Evolutionary conservation across 2,113 vertebrate species (phyloP).

Genomic region (Perccottus glenii): DNA sequence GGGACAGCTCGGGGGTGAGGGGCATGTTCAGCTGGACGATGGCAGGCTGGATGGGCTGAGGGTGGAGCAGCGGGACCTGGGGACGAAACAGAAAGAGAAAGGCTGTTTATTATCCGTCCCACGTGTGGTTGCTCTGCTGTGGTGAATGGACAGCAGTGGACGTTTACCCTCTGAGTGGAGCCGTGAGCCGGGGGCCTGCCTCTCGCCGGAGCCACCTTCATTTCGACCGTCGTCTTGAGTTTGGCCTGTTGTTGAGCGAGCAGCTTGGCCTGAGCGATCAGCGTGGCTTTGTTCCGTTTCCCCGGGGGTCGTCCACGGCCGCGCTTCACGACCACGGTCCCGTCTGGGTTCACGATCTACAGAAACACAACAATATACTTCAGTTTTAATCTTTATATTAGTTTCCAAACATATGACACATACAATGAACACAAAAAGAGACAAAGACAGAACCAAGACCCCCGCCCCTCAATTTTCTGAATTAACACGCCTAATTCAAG

Average conservation of each 20-base stretch:
- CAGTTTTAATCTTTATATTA: no score
- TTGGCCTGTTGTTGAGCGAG: slow-evolving; percentile 59
- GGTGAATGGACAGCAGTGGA: no score
- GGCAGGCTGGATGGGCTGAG: slow-evolving; percentile 49
- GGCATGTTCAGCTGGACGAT: slow-evolving; percentile 56
- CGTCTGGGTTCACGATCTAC: slow-evolving; percentile 45
- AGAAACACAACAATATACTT: not conserved
- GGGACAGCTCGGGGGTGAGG: slow-evolving; percentile 70
- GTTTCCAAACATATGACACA: no score
- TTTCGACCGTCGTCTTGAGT: not conserved
- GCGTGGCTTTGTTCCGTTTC: slow-evolving; percentile 70
- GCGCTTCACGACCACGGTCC: slow-evolving; percentile 61
- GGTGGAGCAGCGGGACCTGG: slow-evolving; percentile 13
- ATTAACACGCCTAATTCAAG: no score
- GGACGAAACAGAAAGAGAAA: not conserved
- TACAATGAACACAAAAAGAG: no score
- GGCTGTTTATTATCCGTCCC: not conserved
- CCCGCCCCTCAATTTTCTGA: no score
- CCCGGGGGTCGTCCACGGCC: slow-evolving; percentile 78
- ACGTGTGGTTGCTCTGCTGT: no score
- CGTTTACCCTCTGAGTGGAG: slow-evolving; percentile 46
- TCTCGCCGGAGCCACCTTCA: not conserved
- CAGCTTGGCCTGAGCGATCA: slow-evolving; percentile 69
- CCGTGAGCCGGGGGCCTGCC: not conserved
- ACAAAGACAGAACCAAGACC: no score